A percentile compares a stretch with the other conserved stretches of the same genome.
Conservation (phyloP, 2,113 vertebrate genomes). For the Dicrurus megarhynchus region DNA sequence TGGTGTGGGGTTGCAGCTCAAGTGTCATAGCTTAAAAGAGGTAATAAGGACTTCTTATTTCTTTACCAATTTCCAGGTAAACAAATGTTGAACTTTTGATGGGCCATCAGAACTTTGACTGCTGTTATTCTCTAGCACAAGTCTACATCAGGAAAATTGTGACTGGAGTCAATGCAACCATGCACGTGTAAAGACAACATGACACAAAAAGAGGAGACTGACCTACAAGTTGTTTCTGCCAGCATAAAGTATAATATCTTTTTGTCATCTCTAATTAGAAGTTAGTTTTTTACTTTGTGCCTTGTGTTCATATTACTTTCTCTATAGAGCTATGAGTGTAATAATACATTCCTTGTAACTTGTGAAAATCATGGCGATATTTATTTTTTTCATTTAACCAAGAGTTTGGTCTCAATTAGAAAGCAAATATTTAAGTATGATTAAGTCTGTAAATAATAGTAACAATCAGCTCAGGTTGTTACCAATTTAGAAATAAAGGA, state of each 20-base stretch:
- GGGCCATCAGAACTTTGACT: background rate
- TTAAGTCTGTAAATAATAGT: background rate
- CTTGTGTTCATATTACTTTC: background rate
- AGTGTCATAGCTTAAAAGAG: background rate
- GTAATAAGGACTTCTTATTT: background rate
- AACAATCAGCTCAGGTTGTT: background rate
- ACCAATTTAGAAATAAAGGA: background rate
- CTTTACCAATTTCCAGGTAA: background rate
- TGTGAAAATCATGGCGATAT: background rate
- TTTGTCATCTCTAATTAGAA: background rate
- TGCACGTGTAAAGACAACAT: background rate
- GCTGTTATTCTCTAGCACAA: background rate
- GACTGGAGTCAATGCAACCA: background rate
- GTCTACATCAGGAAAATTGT: background rate
- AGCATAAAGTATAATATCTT: background rate
- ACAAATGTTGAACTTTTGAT: background rate
- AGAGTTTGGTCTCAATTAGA: background rate
- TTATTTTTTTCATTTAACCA: background rate
- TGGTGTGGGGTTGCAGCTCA: background rate
- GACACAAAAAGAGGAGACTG: background rate
- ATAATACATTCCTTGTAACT: background rate
- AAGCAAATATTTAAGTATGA: background rate
- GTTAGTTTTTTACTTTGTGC: background rate
- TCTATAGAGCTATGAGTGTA: background rate
- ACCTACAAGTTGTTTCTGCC: background rate